Evolutionary conservation across 2,888 invertebrate species (phyloP).

Genomic region (Hypomecis atomaria): DNA sequence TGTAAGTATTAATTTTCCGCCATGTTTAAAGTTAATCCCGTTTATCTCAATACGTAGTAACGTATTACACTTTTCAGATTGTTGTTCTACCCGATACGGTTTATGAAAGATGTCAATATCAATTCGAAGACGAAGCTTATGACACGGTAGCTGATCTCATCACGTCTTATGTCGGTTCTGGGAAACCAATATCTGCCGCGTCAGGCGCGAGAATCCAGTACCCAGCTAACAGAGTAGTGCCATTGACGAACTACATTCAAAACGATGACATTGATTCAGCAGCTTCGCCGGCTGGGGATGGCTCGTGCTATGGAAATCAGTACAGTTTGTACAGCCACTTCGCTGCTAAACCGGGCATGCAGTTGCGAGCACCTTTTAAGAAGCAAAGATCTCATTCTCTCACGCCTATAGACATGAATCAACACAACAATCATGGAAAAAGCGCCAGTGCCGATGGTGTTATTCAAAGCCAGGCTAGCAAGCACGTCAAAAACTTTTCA

Average conservation of each 20-base stretch:
- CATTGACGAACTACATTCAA: slow-evolving; percentile 88
- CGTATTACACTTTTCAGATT: slow-evolving; percentile 80
- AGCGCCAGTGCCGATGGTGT: slow-evolving; percentile 90
- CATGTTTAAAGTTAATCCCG: too few species aligned
- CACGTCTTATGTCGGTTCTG: slow-evolving; percentile 96
- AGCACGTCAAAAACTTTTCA: slow-evolving; percentile 73
- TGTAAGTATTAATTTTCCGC: too few species aligned
- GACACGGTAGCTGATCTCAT: slow-evolving; percentile 97
- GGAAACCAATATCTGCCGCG: slow-evolving; percentile 93
- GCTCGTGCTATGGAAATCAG: slow-evolving; percentile 68
- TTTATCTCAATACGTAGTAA: too few species aligned
- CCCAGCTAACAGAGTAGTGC: slow-evolving; percentile 93
- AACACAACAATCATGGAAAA: slow-evolving; percentile 81
- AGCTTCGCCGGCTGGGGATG: slow-evolving; percentile 67
- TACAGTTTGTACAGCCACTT: slow-evolving; percentile 81
- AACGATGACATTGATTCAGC: slow-evolving; percentile 67
- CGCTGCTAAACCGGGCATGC: slow-evolving; percentile 73
- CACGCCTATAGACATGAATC: slow-evolving; percentile 86
- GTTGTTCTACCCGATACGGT: slow-evolving; percentile 95
- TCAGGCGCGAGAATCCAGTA: slow-evolving; percentile 95
- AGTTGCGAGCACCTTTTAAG: slow-evolving; percentile 71
- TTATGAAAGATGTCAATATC: slow-evolving; percentile 95
- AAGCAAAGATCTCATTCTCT: slow-evolving; percentile 91
- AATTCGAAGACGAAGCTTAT: slow-evolving; percentile 97
- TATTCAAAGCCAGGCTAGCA: slow-evolving; percentile 81